Evolutionary conservation across 2,113 vertebrate species (phyloP).

Genomic region (Callaeas wilsoni): DNA sequence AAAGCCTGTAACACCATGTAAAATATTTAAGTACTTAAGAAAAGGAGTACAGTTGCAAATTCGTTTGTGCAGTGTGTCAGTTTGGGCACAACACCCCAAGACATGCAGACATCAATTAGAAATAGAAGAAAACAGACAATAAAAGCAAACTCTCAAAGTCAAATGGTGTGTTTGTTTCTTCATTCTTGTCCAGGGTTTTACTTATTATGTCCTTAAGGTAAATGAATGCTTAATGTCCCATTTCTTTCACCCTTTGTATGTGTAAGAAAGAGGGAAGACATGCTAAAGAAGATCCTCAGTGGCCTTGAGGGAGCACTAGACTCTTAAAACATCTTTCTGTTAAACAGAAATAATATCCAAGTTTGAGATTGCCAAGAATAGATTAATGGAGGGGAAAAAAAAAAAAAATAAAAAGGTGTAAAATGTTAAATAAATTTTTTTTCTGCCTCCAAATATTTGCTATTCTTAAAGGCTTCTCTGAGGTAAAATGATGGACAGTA

Average conservation of each 20-base stretch:
- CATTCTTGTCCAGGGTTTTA: neutral
- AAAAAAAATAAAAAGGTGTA: no score
- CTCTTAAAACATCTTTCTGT: neutral
- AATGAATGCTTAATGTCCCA: neutral
- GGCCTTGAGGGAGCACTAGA: neutral
- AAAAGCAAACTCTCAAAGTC: neutral
- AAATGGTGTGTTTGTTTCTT: neutral
- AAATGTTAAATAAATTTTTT: neutral
- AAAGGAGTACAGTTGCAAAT: neutral
- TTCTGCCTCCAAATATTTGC: neutral
- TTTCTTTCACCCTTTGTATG: neutral
- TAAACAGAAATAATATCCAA: neutral
- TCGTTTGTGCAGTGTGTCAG: neutral
- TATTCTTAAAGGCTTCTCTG: neutral
- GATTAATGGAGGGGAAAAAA: rapidly evolving
- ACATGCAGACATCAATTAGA: neutral
- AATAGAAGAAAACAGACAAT: neutral
- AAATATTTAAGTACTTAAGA: neutral
- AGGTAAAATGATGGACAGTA: neutral
- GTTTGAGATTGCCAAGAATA: neutral
- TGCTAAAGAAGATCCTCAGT: neutral
- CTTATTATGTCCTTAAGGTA: neutral
- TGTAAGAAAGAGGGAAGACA: neutral
- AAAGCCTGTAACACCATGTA: neutral
- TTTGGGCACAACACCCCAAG: no score